Evolutionary conservation across 1,140 invertebrate genomes (phyloP), one percentile per base, ranked within the genome.

Genomic region (Ooceraea biroi): DNA sequence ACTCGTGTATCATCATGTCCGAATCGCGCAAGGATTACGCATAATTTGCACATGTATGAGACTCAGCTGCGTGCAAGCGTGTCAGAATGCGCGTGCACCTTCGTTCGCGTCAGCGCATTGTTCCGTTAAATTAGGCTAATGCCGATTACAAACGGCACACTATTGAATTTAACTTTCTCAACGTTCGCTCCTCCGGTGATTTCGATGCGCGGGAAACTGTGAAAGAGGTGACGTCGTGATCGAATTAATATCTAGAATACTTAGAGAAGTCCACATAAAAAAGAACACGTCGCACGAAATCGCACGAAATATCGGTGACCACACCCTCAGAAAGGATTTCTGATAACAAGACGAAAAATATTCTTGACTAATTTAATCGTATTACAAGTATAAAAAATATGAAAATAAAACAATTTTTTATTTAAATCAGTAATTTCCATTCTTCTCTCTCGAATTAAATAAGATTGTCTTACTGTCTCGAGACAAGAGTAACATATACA

Each of bases 21-120:
- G 65, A 12, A 36, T 22, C 36, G 36, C 17, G 25, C 17, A 69
- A 77, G 27, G 19, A 58, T 69, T 69, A 57, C 22, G 17, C 25
- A 22, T 77, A 41, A 77, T 52, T 77, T 44, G 25, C 36, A 57
- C 36, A 69, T 65, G 68, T 46, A 36, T n/a, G 44, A 57, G 17
- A 14, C 11, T 50, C 36, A 66, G 27, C 44, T 58, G 65, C 14
- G 22, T 50, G 52, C 46, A 44, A 8, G 11, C 52, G 17, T 4
- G n/a, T 61, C 19, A 36, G 25, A 22, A n/a, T 30, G 46, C 14
- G 14, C 27, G 44, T 44, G 30, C 11, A 48, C 17, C 55, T 11
- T 72, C 27, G 41, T 11, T 82, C 69, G 19, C 44, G 58, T 83
- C 71, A 65, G 58, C 46, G 60, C 82, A 83, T 77, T 83, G 60